Base-by-base conservation (phyloP, 2,797 vertebrate species). In the Ibycter americanus region DNA sequence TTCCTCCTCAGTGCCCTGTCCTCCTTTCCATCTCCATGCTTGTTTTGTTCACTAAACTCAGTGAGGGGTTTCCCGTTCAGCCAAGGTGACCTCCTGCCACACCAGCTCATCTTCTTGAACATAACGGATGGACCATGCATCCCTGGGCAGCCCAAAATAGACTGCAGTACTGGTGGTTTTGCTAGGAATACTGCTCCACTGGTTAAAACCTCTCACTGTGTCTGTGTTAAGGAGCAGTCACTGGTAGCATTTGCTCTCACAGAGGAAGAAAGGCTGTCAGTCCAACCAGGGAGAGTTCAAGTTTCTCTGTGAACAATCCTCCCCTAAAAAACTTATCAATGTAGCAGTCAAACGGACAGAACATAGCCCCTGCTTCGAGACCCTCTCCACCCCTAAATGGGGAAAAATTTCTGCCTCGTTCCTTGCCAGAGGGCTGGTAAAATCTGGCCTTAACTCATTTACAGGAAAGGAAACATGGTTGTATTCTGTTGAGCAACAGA, bases 121-220 rank as follows among this genome's bases (percentile, higher is more conserved):
- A 2, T 21, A 29, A 40, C 20, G 0, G 0, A 65, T 29, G 0
- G 1, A 76, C 34, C 14, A 8, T 5, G 9, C 15, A 34, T 21
- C 56, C 52, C 49, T 34, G 12, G 25, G 27, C 47, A 94, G 80
- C 22, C 27, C 22, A 25, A 65, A 94, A 65, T 0, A 79, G 36
- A 29, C 36, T 19, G 49, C 4, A 44, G 46, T 36, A 56, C 8
- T n/a, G 20, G 7, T 63, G 52, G 12, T n/a, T 93, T 74, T 80
- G 34, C 32, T 62, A 21, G 34, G 38, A 87, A 59, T 79, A 65
- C 42, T 46, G 79, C 63, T 72, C 13, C n/a, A 15, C 34, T 52
- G 44, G 18, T 74, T 90, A 78, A 88, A 89, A 78, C 61, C 13
- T n/a, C 6, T 21, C 32, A 6, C 12, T 25, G 32, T 31, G 38